Evolutionary conservation across 2,888 invertebrate genomes (phyloP), one percentile per base, ranked within the genome.

Genomic region (Acrocyrtus sp.): DNA sequence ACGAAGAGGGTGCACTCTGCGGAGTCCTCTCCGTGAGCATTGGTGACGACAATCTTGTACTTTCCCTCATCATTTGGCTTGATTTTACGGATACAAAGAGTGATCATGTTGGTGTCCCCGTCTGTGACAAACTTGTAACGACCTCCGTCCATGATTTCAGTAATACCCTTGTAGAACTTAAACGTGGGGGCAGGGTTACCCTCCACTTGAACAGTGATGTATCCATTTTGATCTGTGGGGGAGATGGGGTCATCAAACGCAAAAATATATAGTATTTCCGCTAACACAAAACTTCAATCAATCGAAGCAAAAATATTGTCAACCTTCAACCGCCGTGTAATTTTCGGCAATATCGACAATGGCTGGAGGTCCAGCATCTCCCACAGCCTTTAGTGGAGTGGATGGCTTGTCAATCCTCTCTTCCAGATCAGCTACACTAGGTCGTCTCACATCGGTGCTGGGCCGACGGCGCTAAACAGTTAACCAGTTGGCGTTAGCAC

Each of bases 281-380:
- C 17, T 48, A 17, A 58, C n/a, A n/a, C n/a, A n/a, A n/a, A n/a
- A n/a, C 22, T n/a, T 5, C 24, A 21, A 39, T 41, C 15, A 17
- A n/a, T 26, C 21, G n/a, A n/a, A n/a, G n/a, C n/a, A n/a, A n/a
- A n/a, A n/a, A 80, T n/a, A n/a, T n/a, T n/a, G n/a, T n/a, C n/a
- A n/a, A 96, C 98, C 97, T 92, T 98, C 98, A 85, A 95, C 92
- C 72, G 96, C 96, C 51, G 96, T 93, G 86, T 98, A 96, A 83
- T 93, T 97, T 84, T 96, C 95, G 85, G 96, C 94, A 50, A 94
- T 92, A 85, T 96, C 95, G 80, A 96, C 91, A 84, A 97, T 96
- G 80, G 89, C 89, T 45, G 97, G 95, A 79, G 95, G 94, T 74
- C 94, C 95, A 78, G 89, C 90, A 83, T 89, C 89, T 78, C 95